phyloP scores from a whole-genome alignment of 2,113 vertebrate genomes.

The Phrynosoma blainvillii region DNA sequence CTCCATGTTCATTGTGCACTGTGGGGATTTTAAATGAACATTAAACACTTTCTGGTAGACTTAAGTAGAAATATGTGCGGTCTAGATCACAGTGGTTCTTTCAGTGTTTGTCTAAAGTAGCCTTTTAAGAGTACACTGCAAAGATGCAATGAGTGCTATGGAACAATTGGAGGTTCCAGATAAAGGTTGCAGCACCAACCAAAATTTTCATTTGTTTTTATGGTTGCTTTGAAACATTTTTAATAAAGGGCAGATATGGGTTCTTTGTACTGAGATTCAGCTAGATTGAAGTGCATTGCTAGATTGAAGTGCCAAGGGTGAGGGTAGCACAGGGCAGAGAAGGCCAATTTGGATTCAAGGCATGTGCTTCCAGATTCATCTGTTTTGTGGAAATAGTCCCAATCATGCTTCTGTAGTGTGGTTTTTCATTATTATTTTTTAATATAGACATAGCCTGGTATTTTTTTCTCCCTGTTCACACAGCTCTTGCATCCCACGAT shows the following conservation, averaged over 20 bases:
- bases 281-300: background rate
- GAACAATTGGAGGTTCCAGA: background rate
- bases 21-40: background rate
- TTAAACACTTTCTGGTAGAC: background rate
- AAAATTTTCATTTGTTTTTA: accelerated
- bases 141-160: background rate
- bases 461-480: background rate
- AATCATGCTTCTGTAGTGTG: background rate
- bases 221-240: background rate
- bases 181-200: background rate
- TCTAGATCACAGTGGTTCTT: conserved; percentile 20
- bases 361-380: background rate
- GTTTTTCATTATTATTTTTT: background rate
- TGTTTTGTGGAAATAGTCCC: background rate
- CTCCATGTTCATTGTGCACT: background rate
- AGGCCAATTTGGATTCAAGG: background rate
- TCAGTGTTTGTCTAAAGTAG: conserved; percentile 21
- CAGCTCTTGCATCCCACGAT: conserved; percentile 97
- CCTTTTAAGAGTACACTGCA: conserved; percentile 9
- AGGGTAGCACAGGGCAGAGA: background rate
- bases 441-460: background rate
- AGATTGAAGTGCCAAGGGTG: background rate
- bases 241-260: background rate
- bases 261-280: background rate
- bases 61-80: background rate